Conservation (phyloP, 2,113 vertebrate genomes). For the Laterallus jamaicensis region DNA sequence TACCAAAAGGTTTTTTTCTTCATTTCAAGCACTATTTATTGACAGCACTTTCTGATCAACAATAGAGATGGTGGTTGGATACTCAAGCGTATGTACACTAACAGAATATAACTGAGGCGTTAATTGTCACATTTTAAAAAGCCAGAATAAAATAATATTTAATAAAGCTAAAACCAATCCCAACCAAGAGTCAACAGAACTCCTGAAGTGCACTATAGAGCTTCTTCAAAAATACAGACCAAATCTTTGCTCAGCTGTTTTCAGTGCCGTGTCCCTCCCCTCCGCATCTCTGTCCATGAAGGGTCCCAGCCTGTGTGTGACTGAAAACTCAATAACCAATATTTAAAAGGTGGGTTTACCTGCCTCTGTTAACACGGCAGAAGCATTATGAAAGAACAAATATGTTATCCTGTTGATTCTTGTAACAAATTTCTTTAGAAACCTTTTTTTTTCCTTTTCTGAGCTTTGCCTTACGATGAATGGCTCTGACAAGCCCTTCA, state of each 20-base stretch:
- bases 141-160: too few relatives aligned
- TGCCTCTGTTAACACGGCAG: neutral
- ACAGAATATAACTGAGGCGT: neutral
- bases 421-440: neutral
- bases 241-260: neutral
- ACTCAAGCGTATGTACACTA: neutral
- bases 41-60: neutral
- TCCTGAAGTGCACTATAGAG: neutral
- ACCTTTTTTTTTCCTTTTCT: neutral
- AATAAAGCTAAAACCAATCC: neutral
- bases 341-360: neutral
- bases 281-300: fast-evolving
- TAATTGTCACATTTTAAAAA: neutral
- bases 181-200: neutral
- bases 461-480: neutral
- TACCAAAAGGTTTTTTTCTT: neutral
- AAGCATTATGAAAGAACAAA: neutral
- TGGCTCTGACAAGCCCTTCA: neutral
- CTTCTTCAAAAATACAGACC: neutral
- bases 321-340: neutral
- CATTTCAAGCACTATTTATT: neutral
- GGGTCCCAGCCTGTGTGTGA: fast-evolving
- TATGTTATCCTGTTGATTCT: conserved; percentile 3
- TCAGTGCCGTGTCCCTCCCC: neutral
- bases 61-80: neutral